Base-by-base conservation (phyloP, 2,888 invertebrate genomes). In the Sacculina carcini region DNA sequence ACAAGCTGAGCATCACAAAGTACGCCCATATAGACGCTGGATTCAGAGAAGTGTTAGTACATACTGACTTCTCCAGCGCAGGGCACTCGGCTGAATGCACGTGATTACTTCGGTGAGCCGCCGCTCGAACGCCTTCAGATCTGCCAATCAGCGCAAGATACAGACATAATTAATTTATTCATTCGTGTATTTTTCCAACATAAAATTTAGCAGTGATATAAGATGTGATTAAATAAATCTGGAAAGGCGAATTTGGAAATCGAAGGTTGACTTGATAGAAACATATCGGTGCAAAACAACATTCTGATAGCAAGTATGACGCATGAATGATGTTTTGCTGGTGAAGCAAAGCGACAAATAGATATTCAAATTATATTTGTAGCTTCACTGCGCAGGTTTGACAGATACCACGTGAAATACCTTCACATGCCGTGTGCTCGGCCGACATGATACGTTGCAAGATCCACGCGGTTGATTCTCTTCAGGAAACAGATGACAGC, bases 61-160 rank as follows among this genome's bases (percentile, higher is more conserved):
- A 29, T 23, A 71, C 75, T 73, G 74, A 89, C 90, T 79, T 74
- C 92, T 77, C 96, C 96, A 98, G 67, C 90, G 75, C 60, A 79
- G 75, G 50, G 94, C 90, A 46, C 86, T 79, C 32, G 96, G 96
- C 64, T 90, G 86, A 59, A 94, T 74, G 64, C 89, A 86, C 58
- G 85, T 79, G 63, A 98, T 90, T 16, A 96, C 94, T 72, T 98
- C 96, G 1, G 92, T 96, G 24, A 98, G 71, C 51, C 96, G 76
- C 58, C 94, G 75, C 68, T 98, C 96, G 67, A 96, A 96, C 36
- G 94, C 94, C 69, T 94, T 96, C 60, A 98, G 72, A 74, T 98
- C 96, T 56, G 53, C 14, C 51, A 54, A 31, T 50, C 24, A 12
- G 32, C 19, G n/a, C 6, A 51, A 19, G 10, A 9, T 14, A 9